Evolutionary conservation across 1,140 invertebrate genomes (phyloP), one percentile per base, ranked within the genome.

Genomic region (Lamellibrachia luymesi): DNA sequence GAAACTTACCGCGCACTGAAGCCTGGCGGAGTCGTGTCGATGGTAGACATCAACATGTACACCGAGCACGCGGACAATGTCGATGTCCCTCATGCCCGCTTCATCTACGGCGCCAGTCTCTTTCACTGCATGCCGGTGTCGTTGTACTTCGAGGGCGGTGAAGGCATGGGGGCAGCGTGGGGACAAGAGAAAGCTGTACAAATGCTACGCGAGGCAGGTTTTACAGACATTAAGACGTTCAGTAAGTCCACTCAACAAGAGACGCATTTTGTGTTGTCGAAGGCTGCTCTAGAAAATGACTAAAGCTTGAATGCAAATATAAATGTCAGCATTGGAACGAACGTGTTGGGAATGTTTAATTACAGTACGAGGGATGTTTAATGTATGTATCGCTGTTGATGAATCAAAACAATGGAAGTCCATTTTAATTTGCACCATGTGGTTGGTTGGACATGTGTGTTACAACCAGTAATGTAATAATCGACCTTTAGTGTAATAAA

Each of bases 221-320:
- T 91, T 22, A 25, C 17, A 10, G 90, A 91, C 90, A 49, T 91
- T 49, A 13, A 91, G 90, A 91, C 90, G 22, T 91, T 91, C n/a
- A 51, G 64, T 22, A 80, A 91, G 13, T n/a, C 50, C 90, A 91
- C 90, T 51, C 5, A 50, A 13, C 2, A 4, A 2, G 27, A 91
- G 8, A 49, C 4, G 90, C 8, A 91, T 13, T 49, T 91, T 51
- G 25, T 50, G n/a, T 50, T 91, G 13, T 17, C 50, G 2, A 91
- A 50, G 10, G 27, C 27, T 22, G 64, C 5, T 80, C 64, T 80
- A 80, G 64, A 51, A 91, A 38, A 38, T 38, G 38, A 38, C 38
- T 38, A 38, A 38, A 0, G 38, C 38, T 38, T 38, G 38, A 38
- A 38, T 38, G 38, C 38, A 38, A 38, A 38, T 38, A 38, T 38